These are phyloP conservation scores for Hycleus phaleratus DNA, from an alignment of 1,140 invertebrate species.

Conservation along the genomic window DNA sequence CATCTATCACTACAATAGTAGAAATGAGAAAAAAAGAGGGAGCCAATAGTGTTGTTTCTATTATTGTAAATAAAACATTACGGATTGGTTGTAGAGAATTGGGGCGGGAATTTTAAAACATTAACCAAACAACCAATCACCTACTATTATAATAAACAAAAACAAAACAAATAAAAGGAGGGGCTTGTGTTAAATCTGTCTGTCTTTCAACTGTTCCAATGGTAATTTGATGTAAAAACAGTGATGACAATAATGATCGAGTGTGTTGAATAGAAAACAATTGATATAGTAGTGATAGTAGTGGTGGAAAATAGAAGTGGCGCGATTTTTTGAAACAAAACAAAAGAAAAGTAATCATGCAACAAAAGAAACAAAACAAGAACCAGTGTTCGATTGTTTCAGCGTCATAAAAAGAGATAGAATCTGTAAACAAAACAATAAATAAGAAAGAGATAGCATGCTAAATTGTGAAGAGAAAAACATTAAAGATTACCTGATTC, in stretches of 20 bases:
- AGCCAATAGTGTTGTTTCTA: background rate
- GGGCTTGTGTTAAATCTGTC: constrained; percentile 11
- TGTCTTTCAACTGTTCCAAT: constrained; percentile 14
- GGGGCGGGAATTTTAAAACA: background rate
- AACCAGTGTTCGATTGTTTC: background rate
- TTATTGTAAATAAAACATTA: background rate
- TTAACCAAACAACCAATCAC: too few relatives aligned
- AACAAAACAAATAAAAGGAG: background rate
- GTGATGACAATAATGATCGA: background rate
- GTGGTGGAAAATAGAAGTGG: background rate
- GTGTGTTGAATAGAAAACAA: background rate
- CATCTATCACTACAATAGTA: too few relatives aligned
- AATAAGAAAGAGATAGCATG: too few relatives aligned
- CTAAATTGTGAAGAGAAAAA: too few relatives aligned
- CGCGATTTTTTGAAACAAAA: background rate
- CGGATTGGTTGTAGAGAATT: background rate
- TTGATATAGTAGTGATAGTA: background rate
- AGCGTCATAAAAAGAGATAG: background rate
- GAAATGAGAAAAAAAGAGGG: background rate
- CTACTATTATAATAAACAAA: too few relatives aligned
- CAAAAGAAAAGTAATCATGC: constrained; percentile 5
- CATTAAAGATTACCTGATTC: too few relatives aligned
- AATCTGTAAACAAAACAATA: too few relatives aligned
- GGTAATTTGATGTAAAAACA: background rate
- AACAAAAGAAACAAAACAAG: constrained; percentile 2